A percentile compares a stretch with the other conserved stretches of the same genome.
Conservation (phyloP, 2,797 vertebrate species). For the Manis javanica region DNA sequence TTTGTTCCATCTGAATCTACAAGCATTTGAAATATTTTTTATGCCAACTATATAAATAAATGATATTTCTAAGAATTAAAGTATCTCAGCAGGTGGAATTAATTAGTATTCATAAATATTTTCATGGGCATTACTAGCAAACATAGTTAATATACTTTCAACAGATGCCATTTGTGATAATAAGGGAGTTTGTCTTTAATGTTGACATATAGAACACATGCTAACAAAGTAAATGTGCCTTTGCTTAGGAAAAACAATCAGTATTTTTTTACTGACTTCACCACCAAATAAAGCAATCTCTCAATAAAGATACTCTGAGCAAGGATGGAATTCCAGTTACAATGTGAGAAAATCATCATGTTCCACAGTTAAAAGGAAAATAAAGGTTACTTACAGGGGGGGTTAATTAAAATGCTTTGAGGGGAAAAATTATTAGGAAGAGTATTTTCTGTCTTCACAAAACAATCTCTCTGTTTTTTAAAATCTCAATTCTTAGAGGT, state of each 20-base stretch:
- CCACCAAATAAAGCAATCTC: not conserved
- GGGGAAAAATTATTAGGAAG: not conserved
- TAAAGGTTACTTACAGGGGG: not conserved
- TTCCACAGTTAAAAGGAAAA: not conserved
- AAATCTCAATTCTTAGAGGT: not conserved
- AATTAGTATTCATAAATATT: slow-evolving; percentile 22
- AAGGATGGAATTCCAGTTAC: not conserved
- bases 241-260: not conserved
- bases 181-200: not conserved
- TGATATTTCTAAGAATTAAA: not conserved
- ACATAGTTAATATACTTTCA: not conserved
- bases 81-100: not conserved
- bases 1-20: not conserved
- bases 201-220: not conserved
- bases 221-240: not conserved
- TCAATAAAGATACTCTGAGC: not conserved
- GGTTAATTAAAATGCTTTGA: not conserved
- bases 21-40: slow-evolving; percentile 3
- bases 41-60: not conserved
- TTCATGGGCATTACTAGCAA: not conserved
- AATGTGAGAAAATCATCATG: not conserved
- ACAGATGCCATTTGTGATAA: not conserved
- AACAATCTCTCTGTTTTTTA: not conserved
- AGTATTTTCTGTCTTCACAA: not conserved
- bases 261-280: not conserved